These are phyloP conservation scores for Papilio elwesi DNA, from an alignment of 2,888 invertebrate genomes.

Conservation along the genomic window DNA sequence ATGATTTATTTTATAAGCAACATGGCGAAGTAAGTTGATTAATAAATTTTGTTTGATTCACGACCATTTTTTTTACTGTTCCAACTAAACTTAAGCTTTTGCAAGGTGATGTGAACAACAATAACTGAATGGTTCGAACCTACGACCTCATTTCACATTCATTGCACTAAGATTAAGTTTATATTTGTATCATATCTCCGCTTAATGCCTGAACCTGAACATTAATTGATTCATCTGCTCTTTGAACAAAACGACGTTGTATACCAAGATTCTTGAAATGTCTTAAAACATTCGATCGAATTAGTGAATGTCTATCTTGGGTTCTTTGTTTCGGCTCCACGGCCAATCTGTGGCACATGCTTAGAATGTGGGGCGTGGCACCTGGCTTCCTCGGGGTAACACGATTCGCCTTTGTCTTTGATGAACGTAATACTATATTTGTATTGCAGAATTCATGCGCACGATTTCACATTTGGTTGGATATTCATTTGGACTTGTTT, in stretches of 20 bases:
- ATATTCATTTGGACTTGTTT: too few species aligned
- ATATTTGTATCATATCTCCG: neutral
- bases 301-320: conserved; percentile 29
- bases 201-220: neutral
- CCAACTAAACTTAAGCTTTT: too few species aligned
- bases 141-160: neutral
- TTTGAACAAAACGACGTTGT: neutral
- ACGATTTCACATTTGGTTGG: conserved; percentile 42
- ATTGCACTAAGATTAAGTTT: too few species aligned
- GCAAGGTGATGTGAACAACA: too few species aligned
- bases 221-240: neutral
- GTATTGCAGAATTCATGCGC: conserved; percentile 44
- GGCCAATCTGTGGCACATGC: conserved; percentile 39
- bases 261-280: conserved; percentile 20
- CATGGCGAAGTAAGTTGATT: too few species aligned
- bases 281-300: conserved; percentile 30
- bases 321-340: conserved; percentile 38
- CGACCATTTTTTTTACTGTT: too few species aligned
- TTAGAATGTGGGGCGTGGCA: conserved; percentile 45
- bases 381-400: conserved; percentile 45
- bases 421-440: conserved; percentile 37
- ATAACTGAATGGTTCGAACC: too few species aligned
- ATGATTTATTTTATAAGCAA: too few species aligned
- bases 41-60: too few species aligned
- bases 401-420: conserved; percentile 43